Conservation (phyloP, 2,888 invertebrate species). For the Diogma glabrata region DNA sequence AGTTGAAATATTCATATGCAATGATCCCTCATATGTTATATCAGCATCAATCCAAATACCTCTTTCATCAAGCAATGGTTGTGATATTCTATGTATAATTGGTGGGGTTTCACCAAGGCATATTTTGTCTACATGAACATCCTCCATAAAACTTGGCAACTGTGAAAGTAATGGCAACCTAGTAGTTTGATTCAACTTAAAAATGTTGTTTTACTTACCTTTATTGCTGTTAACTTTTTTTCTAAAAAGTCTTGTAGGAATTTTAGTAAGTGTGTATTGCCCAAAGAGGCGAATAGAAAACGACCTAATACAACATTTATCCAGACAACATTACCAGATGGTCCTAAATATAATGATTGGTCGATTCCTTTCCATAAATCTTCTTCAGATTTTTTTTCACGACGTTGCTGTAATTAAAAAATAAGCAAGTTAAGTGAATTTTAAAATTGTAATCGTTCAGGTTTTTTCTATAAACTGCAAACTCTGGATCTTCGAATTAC, state of each 20-base stretch:
- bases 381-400: conserved; percentile 30
- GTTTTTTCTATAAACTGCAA: too few species aligned
- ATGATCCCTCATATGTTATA: conserved; percentile 58
- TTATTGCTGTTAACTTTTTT: conserved; percentile 33
- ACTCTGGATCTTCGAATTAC: too few species aligned
- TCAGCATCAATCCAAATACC: conserved; percentile 80
- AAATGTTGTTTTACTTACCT: conserved; percentile 22
- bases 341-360: conserved; percentile 33
- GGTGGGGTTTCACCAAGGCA: conserved; percentile 55
- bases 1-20: conserved; percentile 70
- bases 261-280: conserved; percentile 26
- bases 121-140: conserved; percentile 58
- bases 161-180: too few species aligned
- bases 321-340: conserved; percentile 35
- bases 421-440: too few species aligned
- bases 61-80: conserved; percentile 59
- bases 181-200: too few species aligned
- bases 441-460: too few species aligned
- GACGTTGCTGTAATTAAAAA: conserved; percentile 25
- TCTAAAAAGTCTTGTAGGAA: conserved; percentile 33
- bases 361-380: conserved; percentile 36
- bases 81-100: conserved; percentile 45
- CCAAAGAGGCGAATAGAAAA: conserved; percentile 30
- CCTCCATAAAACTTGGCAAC: conserved; percentile 75
- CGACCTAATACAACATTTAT: conserved; percentile 33